Base-by-base conservation (phyloP, 1,140 invertebrate genomes). In the Zaprionus camerounensis region DNA sequence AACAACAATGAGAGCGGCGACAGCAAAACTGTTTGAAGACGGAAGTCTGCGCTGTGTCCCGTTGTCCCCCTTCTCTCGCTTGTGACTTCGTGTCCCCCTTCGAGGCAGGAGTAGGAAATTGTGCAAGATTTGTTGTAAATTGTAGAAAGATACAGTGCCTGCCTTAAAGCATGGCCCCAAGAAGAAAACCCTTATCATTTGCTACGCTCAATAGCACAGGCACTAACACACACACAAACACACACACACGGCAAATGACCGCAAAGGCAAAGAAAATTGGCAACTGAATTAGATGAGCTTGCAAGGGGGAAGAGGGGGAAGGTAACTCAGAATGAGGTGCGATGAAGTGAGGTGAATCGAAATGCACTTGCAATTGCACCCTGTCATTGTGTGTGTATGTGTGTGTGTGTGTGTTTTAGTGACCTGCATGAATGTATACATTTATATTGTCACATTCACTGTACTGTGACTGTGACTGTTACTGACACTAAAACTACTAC, bases 41-140 rank as follows among this genome's bases (percentile, higher is more conserved):
- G 49, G 71, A 75, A 62, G 71, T 57, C 13, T 65, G 65, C 58
- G 75, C 63, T 49, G 64, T 28, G 9, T 9, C 31, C 62, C 13
- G 3, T 38, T 38, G 12, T 13, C 36, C 11, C 12, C 36, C 36
- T 38, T 38, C 3, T 3, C 1, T 13, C 7, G 6, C 41, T 17
- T 34, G 9, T 15, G 5, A 0, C 5, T 15, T 5, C 15, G 6
- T 34, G 9, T 34, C 2, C 31, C 9, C 9, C 31, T 34, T 9
- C 36, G n/a, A 36, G 58, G 41, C 69, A 58, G 44, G 64, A 58
- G 65, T 70, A 67, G 75, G 61, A 78, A 80, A 80, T 74, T 69
- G 64, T 66, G 53, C 68, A 67, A 63, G 67, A 76, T 62, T 51
- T 67, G 67, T 79, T 67, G 63, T 79, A 76, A 78, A 79, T 79